Evolutionary conservation across 2,888 invertebrate species (phyloP), one percentile per base, ranked within the genome.

Genomic region (Schizotus pectinicornis): DNA sequence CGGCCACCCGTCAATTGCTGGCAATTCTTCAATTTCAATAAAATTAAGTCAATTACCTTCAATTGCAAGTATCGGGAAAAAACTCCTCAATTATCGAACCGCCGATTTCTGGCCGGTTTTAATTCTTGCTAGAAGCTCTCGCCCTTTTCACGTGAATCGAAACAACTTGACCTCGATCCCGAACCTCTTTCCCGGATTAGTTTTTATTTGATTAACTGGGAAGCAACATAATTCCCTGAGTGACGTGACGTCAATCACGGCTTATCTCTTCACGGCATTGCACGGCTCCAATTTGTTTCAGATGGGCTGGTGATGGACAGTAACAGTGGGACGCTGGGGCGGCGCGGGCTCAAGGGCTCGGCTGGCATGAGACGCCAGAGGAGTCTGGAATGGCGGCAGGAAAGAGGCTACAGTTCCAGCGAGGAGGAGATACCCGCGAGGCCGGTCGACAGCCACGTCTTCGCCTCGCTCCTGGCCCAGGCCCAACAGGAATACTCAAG

Each of bases 401-500:
- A 80, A 58, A 79, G 83, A 57, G 81, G 81, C 37, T 83, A 83
- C 65, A 83, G 83, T 69, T 83, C 82, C 72, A 84, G 83, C 71
- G 82, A 82, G 66, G 84, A 85, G 70, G 83, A 84, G 68, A 81
- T 77, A 36, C 71, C 76, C 39, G 68, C 74, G 6, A 71, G 76
- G 56, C 79, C 79, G 32, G 77, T 84, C 62, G 84, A 84, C 72
- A 84, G 84, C 66, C 83, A 84, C 69, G 80, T 85, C 64, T 78
- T 85, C 72, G 84, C 85, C 33, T 83, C 83, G 63, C 76, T 85
- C 57, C 75, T 85, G 60, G 80, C 84, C 56, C 84, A 85, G 74
- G 84, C 84, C 70, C 84, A 85, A 77, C 84, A 84, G 74, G 79
- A 79, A 65, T 81, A 83, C 77, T 82, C 84, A 73, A 82, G 84